phyloP scores from a whole-genome alignment of 2,113 vertebrate genomes.

The Psammodynastes pulverulentus region DNA sequence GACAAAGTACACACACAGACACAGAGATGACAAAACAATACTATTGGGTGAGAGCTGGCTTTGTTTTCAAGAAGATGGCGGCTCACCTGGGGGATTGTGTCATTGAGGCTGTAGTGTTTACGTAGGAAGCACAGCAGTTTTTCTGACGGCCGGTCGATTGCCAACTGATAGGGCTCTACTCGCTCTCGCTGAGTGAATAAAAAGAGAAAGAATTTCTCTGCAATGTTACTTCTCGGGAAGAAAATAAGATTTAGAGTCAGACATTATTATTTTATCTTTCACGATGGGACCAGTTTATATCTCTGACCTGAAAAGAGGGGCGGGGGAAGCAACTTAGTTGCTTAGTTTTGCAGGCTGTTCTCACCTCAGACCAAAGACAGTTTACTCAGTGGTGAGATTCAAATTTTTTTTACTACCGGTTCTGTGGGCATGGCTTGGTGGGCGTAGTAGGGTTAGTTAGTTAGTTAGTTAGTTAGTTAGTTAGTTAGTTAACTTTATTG shows the following conservation, averaged over 20 bases:
- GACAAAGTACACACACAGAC: not conserved
- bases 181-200: slow-evolving; percentile 74
- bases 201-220: not conserved
- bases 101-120: slow-evolving; percentile 80
- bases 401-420: too few relatives aligned
- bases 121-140: slow-evolving; percentile 85
- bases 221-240: not conserved
- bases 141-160: slow-evolving; percentile 85
- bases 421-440: too few relatives aligned
- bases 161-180: slow-evolving; percentile 79
- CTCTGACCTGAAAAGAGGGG: not conserved
- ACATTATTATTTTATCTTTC: not conserved
- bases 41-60: not conserved
- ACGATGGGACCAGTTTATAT: not conserved
- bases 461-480: too few relatives aligned
- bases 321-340: not conserved
- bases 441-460: too few relatives aligned
- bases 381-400: too few relatives aligned
- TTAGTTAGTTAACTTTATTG: too few relatives aligned
- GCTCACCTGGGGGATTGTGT: slow-evolving; percentile 85
- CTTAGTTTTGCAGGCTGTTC: not conserved
- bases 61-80: too few relatives aligned
- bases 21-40: not conserved
- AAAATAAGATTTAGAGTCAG: not conserved
- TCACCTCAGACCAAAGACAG: not conserved